These are phyloP conservation scores for Gopherus evgoodei DNA, from an alignment of 2,113 vertebrate genomes.

Conservation along the genomic window DNA sequence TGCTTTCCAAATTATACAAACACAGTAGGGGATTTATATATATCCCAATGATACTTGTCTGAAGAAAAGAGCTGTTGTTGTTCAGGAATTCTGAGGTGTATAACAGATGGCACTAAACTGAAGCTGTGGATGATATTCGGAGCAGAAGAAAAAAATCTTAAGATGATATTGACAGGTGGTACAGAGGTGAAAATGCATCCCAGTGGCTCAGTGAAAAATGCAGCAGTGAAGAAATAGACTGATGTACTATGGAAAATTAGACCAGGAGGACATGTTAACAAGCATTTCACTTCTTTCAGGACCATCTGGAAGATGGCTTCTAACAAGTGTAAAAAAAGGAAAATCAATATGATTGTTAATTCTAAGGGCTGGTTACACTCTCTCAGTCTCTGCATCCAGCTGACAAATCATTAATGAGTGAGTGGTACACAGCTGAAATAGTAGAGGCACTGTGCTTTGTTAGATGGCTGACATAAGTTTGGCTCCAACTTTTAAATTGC, in stretches of 20 bases:
- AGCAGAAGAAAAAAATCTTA: conserved; percentile 27
- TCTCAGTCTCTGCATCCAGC: not conserved
- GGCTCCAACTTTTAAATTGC: not conserved
- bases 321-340: not conserved
- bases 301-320: conserved; percentile 7
- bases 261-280: not conserved
- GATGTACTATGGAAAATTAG: not conserved
- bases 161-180: conserved; percentile 49
- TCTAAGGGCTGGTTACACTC: not conserved
- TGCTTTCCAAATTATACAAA: conserved; percentile 51
- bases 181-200: conserved; percentile 42
- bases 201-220: conserved; percentile 17
- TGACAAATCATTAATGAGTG: not conserved
- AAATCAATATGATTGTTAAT: conserved; percentile 7
- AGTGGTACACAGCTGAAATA: not conserved
- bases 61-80: conserved; percentile 35
- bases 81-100: conserved; percentile 48
- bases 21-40: conserved; percentile 47
- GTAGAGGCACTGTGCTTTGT: not conserved
- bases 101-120: conserved; percentile 66
- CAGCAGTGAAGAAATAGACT: not conserved
- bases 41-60: conserved; percentile 33
- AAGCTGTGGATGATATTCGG: conserved; percentile 40
- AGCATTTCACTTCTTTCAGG: conserved; percentile 47
- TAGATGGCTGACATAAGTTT: not conserved